These are phyloP conservation scores for Ferdinandea cuprea DNA, from an alignment of 2,888 invertebrate species.

Conservation along the genomic window DNA sequence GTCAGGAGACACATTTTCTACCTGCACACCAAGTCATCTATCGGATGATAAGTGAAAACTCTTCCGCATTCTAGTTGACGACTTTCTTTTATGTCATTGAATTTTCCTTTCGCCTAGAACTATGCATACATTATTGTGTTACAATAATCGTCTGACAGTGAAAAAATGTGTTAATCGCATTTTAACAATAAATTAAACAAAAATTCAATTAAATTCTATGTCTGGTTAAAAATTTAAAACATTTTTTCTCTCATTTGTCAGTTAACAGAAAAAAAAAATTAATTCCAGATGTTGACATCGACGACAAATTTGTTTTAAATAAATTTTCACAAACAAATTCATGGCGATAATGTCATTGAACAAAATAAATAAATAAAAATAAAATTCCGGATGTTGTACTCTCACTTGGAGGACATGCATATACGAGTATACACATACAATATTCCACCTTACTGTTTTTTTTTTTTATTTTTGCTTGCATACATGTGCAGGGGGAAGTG, in stretches of 20 bases:
- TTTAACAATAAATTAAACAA: background rate
- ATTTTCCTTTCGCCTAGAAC: conserved; percentile 35
- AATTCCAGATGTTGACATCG: conserved; percentile 28
- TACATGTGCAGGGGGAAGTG: background rate
- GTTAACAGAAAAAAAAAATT: conserved; percentile 24
- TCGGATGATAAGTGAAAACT: conserved; percentile 47
- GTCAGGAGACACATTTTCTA: background rate
- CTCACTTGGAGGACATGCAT: conserved; percentile 14
- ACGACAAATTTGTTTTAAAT: conserved; percentile 34
- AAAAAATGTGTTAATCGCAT: conserved; percentile 14
- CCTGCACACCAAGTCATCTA: conserved; percentile 39
- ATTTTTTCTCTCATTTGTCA: conserved; percentile 75
- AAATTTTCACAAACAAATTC: conserved; percentile 31
- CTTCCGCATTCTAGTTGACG: conserved; percentile 31
- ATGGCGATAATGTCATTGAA: conserved; percentile 1
- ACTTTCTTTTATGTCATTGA: conserved; percentile 26
- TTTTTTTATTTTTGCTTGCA: too few relatives aligned
- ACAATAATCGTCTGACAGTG: background rate
- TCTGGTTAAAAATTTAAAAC: conserved; percentile 74
- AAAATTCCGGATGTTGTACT: conserved; percentile 33
- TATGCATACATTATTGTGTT: conserved; percentile 37
- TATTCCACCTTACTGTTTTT: too few relatives aligned
- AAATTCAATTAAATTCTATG: background rate
- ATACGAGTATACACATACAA: too few relatives aligned
- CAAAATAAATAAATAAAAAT: conserved; percentile 8